Conservation (phyloP, 2,888 invertebrate genomes). For the Folsomia manolachei region DNA sequence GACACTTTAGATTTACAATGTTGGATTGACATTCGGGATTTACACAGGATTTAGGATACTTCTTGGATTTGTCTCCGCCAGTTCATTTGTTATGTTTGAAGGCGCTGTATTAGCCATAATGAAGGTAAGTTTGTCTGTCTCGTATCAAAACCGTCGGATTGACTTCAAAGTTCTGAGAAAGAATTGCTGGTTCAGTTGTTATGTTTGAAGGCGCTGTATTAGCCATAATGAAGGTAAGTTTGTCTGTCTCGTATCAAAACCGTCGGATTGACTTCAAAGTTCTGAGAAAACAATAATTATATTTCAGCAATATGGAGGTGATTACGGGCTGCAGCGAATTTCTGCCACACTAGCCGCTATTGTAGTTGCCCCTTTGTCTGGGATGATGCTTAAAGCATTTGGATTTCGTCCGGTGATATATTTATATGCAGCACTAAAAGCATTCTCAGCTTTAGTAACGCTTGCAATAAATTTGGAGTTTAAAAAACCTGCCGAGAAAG, state of each 20-base stretch:
- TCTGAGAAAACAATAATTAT: neutral
- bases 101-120: no score
- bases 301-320: conserved; percentile 59
- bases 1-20: no score
- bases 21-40: no score
- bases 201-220: conserved; percentile 78
- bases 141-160: no score
- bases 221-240: conserved; percentile 62
- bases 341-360: conserved; percentile 74
- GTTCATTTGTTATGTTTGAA: no score
- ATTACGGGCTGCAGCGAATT: conserved; percentile 72
- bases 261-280: neutral
- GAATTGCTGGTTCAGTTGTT: no score
- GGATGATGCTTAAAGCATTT: conserved; percentile 64
- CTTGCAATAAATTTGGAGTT: no score
- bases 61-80: no score
- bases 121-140: no score
- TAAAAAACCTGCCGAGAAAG: no score
- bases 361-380: conserved; percentile 73
- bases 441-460: conserved; percentile 66
- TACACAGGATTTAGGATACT: no score
- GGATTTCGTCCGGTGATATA: conserved; percentile 72
- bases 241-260: neutral
- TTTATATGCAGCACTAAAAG: conserved; percentile 68
- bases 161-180: no score